Evolutionary conservation across 2,888 invertebrate species (phyloP).

Genomic region (Teinopalpus imperialis): DNA sequence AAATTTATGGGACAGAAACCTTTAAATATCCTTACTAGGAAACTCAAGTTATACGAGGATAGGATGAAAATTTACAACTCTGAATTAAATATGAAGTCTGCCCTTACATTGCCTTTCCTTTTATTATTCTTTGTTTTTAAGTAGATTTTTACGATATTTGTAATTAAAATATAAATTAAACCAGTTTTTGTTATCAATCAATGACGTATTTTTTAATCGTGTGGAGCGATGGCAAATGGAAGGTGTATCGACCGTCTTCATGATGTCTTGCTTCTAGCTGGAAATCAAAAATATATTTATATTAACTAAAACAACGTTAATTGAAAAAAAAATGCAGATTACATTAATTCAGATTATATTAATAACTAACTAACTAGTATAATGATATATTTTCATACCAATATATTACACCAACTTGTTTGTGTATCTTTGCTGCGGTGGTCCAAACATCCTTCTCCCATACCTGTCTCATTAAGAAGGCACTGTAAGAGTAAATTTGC

Average conservation of each 20-base stretch:
- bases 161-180: no score
- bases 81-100: background rate
- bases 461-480: no score
- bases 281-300: slow-evolving; percentile 33
- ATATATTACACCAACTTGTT: slow-evolving; percentile 53
- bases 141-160: background rate
- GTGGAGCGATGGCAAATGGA: slow-evolving; percentile 57
- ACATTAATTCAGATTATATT: no score
- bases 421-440: slow-evolving; percentile 43
- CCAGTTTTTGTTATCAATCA: slow-evolving; percentile 27
- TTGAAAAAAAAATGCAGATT: no score
- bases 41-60: slow-evolving; percentile 46
- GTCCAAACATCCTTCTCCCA: no score
- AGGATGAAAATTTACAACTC: slow-evolving; percentile 11
- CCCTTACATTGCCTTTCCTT: slow-evolving; percentile 7
- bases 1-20: slow-evolving; percentile 50
- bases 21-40: slow-evolving; percentile 55
- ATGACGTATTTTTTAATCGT: slow-evolving; percentile 43
- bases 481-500: background rate
- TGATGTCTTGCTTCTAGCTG: slow-evolving; percentile 58
- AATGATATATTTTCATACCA: slow-evolving; percentile 42
- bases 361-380: no score
- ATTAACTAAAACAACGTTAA: no score
- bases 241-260: slow-evolving; percentile 53
- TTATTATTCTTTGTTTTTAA: slow-evolving; percentile 14